Base-by-base conservation (phyloP, 1,140 invertebrate genomes). In the Anoplophora glabripennis region DNA sequence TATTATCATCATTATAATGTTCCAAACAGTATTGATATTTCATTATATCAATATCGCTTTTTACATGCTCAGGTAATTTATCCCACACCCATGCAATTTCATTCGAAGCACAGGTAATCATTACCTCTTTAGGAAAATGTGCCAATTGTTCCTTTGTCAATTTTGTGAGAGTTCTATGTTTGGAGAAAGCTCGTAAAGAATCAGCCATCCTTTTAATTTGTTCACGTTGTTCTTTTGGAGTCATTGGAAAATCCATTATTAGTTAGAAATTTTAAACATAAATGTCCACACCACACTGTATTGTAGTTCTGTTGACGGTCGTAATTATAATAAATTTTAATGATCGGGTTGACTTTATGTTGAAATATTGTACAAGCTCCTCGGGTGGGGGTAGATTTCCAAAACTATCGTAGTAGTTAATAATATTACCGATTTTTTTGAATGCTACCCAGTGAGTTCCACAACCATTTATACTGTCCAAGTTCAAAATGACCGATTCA, bases 371-470 rank as follows among this genome's bases (percentile, higher is more conserved):
- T 28, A 28, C 5, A 28, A 28, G 34, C 69, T 74, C 71, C 48
- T 21, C 10, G 15, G 72, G 70, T 21, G 72, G 71, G 64, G 56
- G 57, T 14, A 74, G 54, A 52, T 74, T 57, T 34, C 71, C 69
- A 68, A 62, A 72, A 53, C 70, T 71, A 64, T 74, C 65, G 51
- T 60, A 64, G 57, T 67, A 67, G 5, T 58, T 12, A 11, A 57
- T 48, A 14, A 47, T 59, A 55, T 63, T 63, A 35, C 63, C 57
- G 28, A 57, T 28, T 65, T 75, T 75, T 37, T 63, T 66, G 57
- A 71, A 73, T 41, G 71, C 69, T 64, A 74, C 71, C 72, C 72
- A 75, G 68, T 75, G 72, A 36, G 72, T 73, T 48, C 73, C 68
- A 54, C 33, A 9, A 49, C 70, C 69, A 18, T 61, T 42, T 15